phyloP scores from a whole-genome alignment of 2,888 invertebrate genomes.

The Apodemia mormo region DNA sequence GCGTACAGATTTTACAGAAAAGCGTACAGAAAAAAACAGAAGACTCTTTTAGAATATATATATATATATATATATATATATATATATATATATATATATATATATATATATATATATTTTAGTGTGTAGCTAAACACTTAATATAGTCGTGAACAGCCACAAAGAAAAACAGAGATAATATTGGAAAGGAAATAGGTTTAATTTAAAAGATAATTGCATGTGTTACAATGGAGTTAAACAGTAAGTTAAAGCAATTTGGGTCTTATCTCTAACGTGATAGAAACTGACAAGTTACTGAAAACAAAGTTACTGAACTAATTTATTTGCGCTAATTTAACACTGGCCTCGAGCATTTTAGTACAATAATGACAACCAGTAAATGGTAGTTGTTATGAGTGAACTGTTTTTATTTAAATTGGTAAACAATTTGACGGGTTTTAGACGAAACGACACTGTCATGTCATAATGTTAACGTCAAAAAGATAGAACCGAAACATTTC shows the following conservation, averaged over 20 bases:
- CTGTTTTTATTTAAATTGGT: not conserved
- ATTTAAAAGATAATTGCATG: conserved; percentile 13
- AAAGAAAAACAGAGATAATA: not conserved
- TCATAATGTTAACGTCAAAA: not conserved
- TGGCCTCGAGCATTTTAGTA: conserved; percentile 29
- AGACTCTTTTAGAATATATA: too few relatives aligned
- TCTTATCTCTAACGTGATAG: not conserved
- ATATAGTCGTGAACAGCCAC: not conserved
- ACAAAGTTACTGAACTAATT: conserved; percentile 8
- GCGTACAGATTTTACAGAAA: too few relatives aligned
- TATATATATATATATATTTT: not conserved
- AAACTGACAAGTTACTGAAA: not conserved
- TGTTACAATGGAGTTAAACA: not conserved
- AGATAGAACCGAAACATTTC: too few relatives aligned
- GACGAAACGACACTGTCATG: not conserved
- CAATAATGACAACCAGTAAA: conserved; percentile 19
- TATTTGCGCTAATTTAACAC: conserved; percentile 32
- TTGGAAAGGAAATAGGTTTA: conserved; percentile 15
- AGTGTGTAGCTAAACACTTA: not conserved
- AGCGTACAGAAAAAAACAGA: too few relatives aligned
- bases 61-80: too few relatives aligned
- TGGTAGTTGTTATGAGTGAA: not conserved
- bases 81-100: too few relatives aligned
- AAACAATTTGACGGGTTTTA: not conserved
- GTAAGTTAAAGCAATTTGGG: not conserved